These are phyloP conservation scores for Kobus ellipsiprymnus DNA, from an alignment of 2,113 vertebrate species.

Conservation along the genomic window DNA sequence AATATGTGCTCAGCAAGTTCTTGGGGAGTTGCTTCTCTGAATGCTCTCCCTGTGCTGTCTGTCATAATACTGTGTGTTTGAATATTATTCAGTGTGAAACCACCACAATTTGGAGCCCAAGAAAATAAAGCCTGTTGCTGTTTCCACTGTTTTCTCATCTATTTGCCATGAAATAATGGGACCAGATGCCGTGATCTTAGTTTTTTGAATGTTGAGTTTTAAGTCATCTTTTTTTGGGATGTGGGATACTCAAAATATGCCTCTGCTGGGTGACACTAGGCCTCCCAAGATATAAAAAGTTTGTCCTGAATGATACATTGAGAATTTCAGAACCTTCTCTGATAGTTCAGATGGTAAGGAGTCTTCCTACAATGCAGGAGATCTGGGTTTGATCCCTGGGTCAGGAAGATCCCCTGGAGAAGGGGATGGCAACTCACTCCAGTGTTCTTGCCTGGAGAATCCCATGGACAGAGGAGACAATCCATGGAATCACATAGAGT, in stretches of 20 bases:
- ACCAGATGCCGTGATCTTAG: neutral
- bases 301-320: neutral
- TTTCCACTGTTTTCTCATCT: neutral
- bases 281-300: neutral
- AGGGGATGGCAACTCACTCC: neutral
- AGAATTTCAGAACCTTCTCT: neutral
- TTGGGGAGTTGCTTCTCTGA: neutral
- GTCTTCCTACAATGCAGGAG: neutral
- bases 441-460: neutral
- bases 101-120: neutral
- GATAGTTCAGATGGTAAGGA: neutral
- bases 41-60: neutral
- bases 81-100: neutral
- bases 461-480: neutral
- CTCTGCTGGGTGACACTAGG: neutral
- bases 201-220: neutral
- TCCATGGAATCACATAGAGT: neutral
- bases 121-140: neutral
- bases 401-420: neutral
- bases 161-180: neutral
- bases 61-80: neutral
- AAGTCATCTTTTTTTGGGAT: neutral
- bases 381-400: neutral
- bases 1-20: neutral
- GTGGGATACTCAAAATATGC: neutral